Percentiles rank a stretch among this genome's conserved stretches.
Evolutionary conservation across 64 coral and sea anemone genomes (phyloP).

Genomic region (Montipora foliosa): DNA sequence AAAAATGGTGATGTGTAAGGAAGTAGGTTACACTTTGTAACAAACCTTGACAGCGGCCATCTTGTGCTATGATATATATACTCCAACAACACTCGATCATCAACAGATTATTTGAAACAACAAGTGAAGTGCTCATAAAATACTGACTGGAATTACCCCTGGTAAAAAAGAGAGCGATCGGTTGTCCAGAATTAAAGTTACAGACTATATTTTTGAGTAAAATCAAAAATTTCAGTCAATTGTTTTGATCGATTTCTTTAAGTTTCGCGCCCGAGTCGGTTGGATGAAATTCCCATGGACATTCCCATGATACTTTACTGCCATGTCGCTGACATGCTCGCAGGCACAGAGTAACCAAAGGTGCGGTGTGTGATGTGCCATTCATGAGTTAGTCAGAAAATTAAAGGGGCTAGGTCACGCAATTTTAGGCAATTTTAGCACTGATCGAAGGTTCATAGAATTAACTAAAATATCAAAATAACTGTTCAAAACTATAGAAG

Average conservation of each 20-base stretch:
- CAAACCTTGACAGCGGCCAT: slow-evolving; percentile 28
- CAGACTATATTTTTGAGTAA: neutral
- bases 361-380: too few species aligned
- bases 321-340: neutral
- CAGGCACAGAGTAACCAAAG: too few species aligned
- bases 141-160: too few species aligned
- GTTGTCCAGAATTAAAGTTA: neutral
- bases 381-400: too few species aligned
- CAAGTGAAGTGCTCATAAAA: neutral
- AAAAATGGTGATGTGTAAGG: too few species aligned
- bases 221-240: neutral
- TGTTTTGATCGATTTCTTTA: slow-evolving; percentile 65
- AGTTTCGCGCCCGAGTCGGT: slow-evolving; percentile 80
- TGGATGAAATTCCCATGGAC: slow-evolving; percentile 7
- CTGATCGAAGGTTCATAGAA: too few species aligned
- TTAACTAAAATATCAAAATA: too few species aligned
- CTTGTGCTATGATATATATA: neutral
- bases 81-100: too few species aligned
- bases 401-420: too few species aligned
- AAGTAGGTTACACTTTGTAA: neutral
- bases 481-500: too few species aligned
- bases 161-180: neutral
- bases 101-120: neutral
- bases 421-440: too few species aligned
- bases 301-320: slow-evolving; percentile 21